phyloP scores from a whole-genome alignment of 2,113 vertebrate genomes.

The Leucosticte australis region DNA sequence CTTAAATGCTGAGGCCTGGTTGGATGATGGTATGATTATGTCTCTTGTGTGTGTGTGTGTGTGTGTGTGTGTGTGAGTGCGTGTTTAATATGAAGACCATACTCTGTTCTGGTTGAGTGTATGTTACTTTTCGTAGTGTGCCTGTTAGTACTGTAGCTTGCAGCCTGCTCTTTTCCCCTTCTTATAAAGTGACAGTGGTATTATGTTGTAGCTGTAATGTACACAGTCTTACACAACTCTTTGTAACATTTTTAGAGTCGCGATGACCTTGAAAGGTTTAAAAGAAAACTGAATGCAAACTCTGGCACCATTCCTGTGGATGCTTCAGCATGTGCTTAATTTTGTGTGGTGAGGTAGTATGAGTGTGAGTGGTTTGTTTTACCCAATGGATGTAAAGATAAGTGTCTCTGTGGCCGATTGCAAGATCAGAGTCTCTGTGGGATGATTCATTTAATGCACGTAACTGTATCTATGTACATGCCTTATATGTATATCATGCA shows the following conservation, averaged over 20 bases:
- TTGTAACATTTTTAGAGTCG: not conserved
- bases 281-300: not conserved
- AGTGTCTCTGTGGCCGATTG: not conserved
- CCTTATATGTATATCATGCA: not conserved
- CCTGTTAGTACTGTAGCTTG: not conserved
- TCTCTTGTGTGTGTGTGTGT: not conserved
- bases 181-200: not conserved
- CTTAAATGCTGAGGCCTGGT: not conserved
- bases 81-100: constrained; percentile 13
- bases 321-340: not conserved
- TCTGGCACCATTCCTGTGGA: not conserved
- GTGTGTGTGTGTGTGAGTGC: rapidly evolving
- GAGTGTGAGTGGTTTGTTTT: not conserved
- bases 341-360: not conserved
- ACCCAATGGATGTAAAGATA: not conserved
- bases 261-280: not conserved
- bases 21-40: not conserved
- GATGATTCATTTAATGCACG: not conserved
- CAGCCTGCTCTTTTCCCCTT: not conserved
- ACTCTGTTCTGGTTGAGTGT: not conserved
- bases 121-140: not conserved
- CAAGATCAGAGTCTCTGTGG: not conserved
- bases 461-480: not conserved
- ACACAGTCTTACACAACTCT: not conserved
- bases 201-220: not conserved